These are phyloP conservation scores for Artemia sp. DNA, from an alignment of 2,888 invertebrate genomes.

Conservation along the genomic window DNA sequence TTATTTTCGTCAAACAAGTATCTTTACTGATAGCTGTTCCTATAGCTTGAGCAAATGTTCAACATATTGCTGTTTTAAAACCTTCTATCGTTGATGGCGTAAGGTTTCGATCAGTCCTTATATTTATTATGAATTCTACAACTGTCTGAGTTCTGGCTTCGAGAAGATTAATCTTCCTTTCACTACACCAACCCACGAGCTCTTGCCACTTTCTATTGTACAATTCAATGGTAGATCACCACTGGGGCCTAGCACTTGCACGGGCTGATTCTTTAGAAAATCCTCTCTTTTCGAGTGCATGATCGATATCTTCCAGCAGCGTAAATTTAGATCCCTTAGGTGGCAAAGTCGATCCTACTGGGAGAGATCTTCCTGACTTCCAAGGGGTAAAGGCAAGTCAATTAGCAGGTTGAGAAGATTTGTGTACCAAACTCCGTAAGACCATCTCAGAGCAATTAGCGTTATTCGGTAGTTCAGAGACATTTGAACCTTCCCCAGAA, in stretches of 20 bases:
- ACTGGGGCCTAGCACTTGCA: neutral
- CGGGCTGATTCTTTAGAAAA: neutral
- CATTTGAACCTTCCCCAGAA: too few relatives aligned
- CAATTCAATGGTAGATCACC: neutral
- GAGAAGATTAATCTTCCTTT: neutral
- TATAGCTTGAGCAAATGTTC: too few relatives aligned
- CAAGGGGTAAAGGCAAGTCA: neutral
- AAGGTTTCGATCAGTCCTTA: too few relatives aligned
- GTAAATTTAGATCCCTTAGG: neutral
- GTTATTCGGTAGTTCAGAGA: too few relatives aligned
- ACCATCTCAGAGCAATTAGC: too few relatives aligned
- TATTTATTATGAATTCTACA: too few relatives aligned
- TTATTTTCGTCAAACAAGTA: too few relatives aligned
- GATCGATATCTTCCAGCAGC: neutral
- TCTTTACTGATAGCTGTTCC: too few relatives aligned
- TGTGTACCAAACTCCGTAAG: too few relatives aligned
- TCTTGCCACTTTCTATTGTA: neutral
- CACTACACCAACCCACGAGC: neutral
- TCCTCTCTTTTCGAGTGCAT: conserved; percentile 1
- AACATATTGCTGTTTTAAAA: too few relatives aligned
- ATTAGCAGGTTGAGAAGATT: neutral
- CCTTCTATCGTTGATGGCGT: too few relatives aligned
- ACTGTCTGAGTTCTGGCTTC: too few relatives aligned
- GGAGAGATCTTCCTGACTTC: neutral
- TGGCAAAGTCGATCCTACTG: neutral